Conservation (phyloP, 2,113 vertebrate species). For the Camarhynchus parvulus region DNA sequence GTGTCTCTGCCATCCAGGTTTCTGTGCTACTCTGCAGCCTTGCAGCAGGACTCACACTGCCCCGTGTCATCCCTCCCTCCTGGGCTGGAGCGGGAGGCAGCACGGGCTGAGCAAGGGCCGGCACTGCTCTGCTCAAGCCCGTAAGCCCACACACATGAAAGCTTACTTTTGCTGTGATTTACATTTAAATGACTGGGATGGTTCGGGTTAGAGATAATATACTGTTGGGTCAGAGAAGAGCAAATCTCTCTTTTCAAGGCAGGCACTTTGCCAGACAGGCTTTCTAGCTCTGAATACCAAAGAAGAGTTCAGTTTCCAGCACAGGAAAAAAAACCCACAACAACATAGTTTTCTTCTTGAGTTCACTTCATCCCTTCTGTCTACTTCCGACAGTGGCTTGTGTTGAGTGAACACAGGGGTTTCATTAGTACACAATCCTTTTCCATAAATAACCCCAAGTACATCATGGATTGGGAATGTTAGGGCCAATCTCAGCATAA, state of each 20-base stretch:
- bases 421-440: constrained; percentile 11
- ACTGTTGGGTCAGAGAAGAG: constrained; percentile 39
- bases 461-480: neutral
- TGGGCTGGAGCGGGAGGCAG: neutral
- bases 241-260: constrained; percentile 45
- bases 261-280: constrained; percentile 29
- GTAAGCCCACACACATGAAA: neutral
- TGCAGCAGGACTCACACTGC: neutral
- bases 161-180: constrained; percentile 36
- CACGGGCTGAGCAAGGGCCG: neutral
- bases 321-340: neutral
- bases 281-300: constrained; percentile 28
- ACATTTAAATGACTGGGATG: constrained; percentile 37
- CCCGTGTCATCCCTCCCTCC: neutral
- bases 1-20: neutral
- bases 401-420: neutral
- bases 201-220: constrained; percentile 47
- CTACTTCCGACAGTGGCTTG: neutral
- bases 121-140: neutral
- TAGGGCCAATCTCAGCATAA: neutral
- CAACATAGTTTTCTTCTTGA: neutral
- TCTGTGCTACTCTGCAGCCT: neutral
- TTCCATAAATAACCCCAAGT: neutral
- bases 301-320: constrained; percentile 24
- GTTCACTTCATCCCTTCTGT: neutral